These are phyloP conservation scores for Odontocerum albicorne DNA, from an alignment of 2,888 invertebrate genomes.

Conservation along the genomic window DNA sequence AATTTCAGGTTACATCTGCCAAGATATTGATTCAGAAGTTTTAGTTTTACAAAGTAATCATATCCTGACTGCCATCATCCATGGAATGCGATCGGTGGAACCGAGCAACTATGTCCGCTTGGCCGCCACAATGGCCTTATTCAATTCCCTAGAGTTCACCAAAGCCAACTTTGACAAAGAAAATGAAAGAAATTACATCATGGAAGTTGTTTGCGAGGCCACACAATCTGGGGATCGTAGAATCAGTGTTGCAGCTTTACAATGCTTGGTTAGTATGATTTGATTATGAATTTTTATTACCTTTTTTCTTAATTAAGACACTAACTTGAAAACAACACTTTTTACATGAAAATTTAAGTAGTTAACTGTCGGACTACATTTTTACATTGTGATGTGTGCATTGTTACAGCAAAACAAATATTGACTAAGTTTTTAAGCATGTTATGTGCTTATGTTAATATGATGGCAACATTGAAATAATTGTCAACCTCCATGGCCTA, in stretches of 20 bases:
- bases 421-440: no score
- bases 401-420: no score
- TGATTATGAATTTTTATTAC: no score
- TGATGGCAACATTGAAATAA: no score
- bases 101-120: constrained; percentile 91
- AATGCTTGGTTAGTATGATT: constrained; percentile 88
- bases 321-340: no score
- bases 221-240: constrained; percentile 91
- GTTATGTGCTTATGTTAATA: no score
- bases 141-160: constrained; percentile 98
- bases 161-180: constrained; percentile 98
- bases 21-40: constrained; percentile 95
- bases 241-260: constrained; percentile 94
- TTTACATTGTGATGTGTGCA: no score
- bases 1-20: constrained; percentile 82
- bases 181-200: constrained; percentile 96
- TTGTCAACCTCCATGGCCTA: no score
- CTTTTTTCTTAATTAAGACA: no score
- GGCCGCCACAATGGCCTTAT: constrained; percentile 94
- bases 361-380: no score
- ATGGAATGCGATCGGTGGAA: constrained; percentile 96
- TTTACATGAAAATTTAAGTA: no score
- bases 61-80: constrained; percentile 97
- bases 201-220: constrained; percentile 99
- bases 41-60: constrained; percentile 91